A percentile compares a stretch with the other conserved stretches of the same genome.
Evolutionary conservation across 2,888 invertebrate species (phyloP).

Genomic region (Notodonta ziczac): DNA sequence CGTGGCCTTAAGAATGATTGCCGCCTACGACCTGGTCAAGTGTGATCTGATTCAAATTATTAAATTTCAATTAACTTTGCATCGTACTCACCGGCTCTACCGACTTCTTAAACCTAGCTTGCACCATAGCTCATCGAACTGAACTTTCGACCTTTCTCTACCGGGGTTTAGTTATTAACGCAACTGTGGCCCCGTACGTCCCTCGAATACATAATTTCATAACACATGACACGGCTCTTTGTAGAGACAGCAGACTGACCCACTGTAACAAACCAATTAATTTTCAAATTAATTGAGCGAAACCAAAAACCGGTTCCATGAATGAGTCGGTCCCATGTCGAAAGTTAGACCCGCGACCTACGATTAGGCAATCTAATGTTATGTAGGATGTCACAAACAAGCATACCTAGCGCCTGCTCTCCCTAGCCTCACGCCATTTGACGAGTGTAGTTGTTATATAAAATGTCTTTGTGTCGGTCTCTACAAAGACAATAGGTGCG

Average conservation of each 20-base stretch:
- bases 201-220: constrained; percentile 46
- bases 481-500: not conserved
- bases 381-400: constrained; percentile 66
- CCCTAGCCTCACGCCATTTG: constrained; percentile 20
- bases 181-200: not conserved
- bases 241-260: constrained; percentile 55
- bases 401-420: constrained; percentile 12
- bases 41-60: constrained; percentile 8
- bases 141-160: constrained; percentile 3
- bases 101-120: not conserved
- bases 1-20: constrained; percentile 32
- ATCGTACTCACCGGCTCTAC: not conserved
- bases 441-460: constrained; percentile 30
- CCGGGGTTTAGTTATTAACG: not conserved
- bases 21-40: constrained; percentile 27
- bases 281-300: constrained; percentile 76
- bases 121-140: not conserved
- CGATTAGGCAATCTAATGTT: constrained; percentile 69
- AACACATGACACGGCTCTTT: constrained; percentile 65
- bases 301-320: constrained; percentile 68
- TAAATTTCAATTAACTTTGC: not conserved
- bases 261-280: constrained; percentile 70
- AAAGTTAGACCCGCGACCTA: constrained; percentile 74
- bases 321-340: constrained; percentile 66
- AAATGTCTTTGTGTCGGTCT: constrained; percentile 16